Conservation (phyloP, 2,888 invertebrate species). For the Heliconius ethilla region DNA sequence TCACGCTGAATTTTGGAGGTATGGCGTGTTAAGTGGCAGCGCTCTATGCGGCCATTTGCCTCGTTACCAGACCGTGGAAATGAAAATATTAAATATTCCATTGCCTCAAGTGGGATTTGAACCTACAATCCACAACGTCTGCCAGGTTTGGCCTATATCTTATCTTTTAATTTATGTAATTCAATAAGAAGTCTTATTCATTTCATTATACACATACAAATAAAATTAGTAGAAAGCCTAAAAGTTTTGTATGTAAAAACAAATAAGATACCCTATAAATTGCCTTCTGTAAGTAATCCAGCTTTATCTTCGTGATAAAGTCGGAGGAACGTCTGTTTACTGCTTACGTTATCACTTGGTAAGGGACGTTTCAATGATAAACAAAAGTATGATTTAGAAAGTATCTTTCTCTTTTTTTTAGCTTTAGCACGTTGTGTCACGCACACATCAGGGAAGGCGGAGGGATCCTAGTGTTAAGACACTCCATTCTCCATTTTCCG, state of each 20-base stretch:
- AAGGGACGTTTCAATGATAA: conserved; percentile 17
- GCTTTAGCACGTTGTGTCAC: neutral
- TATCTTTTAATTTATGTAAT: neutral
- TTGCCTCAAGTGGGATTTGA: neutral
- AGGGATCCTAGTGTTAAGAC: neutral
- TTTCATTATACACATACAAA: conserved; percentile 3
- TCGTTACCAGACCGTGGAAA: neutral
- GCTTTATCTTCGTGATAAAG: conserved; percentile 39
- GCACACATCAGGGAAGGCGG: neutral
- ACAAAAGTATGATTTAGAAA: neutral
- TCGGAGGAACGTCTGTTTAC: conserved; percentile 35
- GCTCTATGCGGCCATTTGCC: neutral
- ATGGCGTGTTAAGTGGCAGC: neutral
- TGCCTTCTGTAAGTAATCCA: conserved; percentile 32
- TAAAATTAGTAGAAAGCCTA: conserved; percentile 8
- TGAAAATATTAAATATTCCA: neutral
- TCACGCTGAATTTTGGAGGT: neutral
- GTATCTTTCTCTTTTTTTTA: neutral
- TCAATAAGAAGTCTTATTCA: neutral
- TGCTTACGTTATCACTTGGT: conserved; percentile 35
- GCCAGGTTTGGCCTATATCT: neutral
- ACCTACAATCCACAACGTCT: neutral
- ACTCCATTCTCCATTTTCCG: neutral
- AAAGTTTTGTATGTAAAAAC: conserved; percentile 37
- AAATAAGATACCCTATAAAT: conserved; percentile 38